Evolutionary conservation across 2,888 invertebrate species (phyloP), one percentile per base, ranked within the genome.

Genomic region (Dicycla oo): DNA sequence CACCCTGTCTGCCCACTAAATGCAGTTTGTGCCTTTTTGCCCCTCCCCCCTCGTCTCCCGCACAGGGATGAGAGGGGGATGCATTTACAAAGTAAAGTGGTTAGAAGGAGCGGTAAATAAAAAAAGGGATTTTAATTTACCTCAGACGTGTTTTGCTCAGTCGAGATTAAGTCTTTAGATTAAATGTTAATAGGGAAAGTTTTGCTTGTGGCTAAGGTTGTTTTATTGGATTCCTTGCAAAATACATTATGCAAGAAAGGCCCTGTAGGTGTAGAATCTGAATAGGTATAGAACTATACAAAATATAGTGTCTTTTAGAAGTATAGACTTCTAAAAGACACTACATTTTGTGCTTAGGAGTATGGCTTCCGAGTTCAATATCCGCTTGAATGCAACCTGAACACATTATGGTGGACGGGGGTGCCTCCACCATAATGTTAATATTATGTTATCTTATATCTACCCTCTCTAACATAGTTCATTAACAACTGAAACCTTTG

Each of bases 101-200:
- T 61, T 57, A 38, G 20, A 45, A 26, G 26, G 30, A 49, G 60
- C 30, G 65, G 40, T n/a, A 54, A 64, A 82, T 78, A 57, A 70
- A 77, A 78, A 63, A 56, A 40, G 5, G n/a, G 15, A 67, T 69
- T 78, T 81, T 65, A 71, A 81, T 80, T 69, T 78, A 74, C 73
- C 87, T 84, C 87, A 82, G 88, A 68, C 87, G 82, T 84, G 86
- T 82, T 81, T 79, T 84, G 85, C 87, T 87, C 4, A 34, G 62
- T 45, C 45, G 34, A 54, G 45, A 54, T 77, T 15, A 30, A 54
- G 49, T 47, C 6, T 65, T 54, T 49, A 34, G 30, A 62, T 62
- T 53, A 20, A 45, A 38, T 34, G 64, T 47, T 63, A 30, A 51
- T 56, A 65, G 47, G 54, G 23, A 65, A 26, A 30, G 20, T 56